Conservation (phyloP, 2,797 vertebrate species). For the Acomys russatus region DNA sequence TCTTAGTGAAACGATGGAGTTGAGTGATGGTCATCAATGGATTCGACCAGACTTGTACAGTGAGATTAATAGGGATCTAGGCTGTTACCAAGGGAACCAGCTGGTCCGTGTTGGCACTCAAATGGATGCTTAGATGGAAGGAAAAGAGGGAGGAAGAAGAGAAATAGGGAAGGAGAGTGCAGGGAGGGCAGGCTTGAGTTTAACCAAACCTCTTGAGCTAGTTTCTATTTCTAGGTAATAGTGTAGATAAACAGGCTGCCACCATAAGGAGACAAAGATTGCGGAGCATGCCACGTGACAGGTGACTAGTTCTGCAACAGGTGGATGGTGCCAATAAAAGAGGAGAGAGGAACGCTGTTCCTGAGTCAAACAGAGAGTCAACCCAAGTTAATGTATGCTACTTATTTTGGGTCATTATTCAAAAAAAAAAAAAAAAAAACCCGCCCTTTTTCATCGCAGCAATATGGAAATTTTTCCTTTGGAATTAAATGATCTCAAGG, state of each 20-base stretch:
- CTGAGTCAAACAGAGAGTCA: slow-evolving; percentile 9
- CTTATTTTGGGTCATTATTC: slow-evolving; percentile 37
- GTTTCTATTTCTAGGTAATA: slow-evolving; percentile 3
- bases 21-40: slow-evolving; percentile 8
- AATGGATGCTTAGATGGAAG: background rate
- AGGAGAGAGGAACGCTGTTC: background rate
- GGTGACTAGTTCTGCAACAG: slow-evolving; percentile 31
- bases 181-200: background rate
- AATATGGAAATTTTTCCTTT: slow-evolving; percentile 46
- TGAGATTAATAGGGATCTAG: background rate
- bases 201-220: slow-evolving; percentile 35
- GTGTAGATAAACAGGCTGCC: background rate
- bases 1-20: slow-evolving; percentile 51
- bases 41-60: background rate
- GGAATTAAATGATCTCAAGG: slow-evolving; percentile 8
- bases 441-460: background rate
- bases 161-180: too few species aligned
- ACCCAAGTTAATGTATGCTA: slow-evolving; percentile 16
- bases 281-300: background rate
- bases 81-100: background rate
- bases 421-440: slow-evolving; percentile 9
- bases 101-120: background rate
- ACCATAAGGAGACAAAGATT: background rate
- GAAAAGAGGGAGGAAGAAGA: too few species aligned
- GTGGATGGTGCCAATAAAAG: slow-evolving; percentile 40